A percentile compares a stretch with the other conserved stretches of the same genome.
These are phyloP conservation scores for Ploceus nigricollis DNA, from an alignment of 2,113 vertebrate genomes.

Conservation along the genomic window DNA sequence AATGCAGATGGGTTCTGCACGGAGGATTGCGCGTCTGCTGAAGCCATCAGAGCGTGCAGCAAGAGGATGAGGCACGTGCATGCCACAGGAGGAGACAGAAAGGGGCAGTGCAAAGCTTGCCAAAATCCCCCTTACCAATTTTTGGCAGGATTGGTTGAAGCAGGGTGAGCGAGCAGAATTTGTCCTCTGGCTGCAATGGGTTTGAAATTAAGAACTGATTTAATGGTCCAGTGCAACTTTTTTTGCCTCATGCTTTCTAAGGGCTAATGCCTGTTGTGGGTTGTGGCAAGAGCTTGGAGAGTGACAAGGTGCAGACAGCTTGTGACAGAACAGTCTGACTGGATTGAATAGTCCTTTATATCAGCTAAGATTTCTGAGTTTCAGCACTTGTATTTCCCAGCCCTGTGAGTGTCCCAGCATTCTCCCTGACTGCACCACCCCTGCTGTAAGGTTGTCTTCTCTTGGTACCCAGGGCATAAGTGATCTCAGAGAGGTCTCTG, in stretches of 20 bases:
- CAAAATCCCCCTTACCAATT: not conserved
- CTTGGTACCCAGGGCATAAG: not conserved
- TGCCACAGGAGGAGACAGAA: not conserved
- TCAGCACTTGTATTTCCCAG: not conserved
- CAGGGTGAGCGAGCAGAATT: not conserved
- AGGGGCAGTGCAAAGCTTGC: not conserved
- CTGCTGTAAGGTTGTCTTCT: not conserved
- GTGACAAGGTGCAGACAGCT: not conserved
- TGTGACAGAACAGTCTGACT: not conserved
- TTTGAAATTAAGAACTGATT: not conserved
- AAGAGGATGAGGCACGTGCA: fast-evolving
- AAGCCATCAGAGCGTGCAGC: fast-evolving
- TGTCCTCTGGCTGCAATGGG: not conserved
- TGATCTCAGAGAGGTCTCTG: not conserved
- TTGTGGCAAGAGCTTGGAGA: not conserved
- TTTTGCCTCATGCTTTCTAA: not conserved
- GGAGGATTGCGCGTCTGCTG: fast-evolving
- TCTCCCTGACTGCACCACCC: not conserved
- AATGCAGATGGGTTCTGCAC: not conserved
- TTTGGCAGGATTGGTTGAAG: not conserved
- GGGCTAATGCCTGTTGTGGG: not conserved
- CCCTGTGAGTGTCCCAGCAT: not conserved
- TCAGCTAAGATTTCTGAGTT: not conserved
- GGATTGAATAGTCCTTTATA: not conserved
- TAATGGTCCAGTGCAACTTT: not conserved